These are phyloP conservation scores for Acheta domesticus DNA, from an alignment of 2,888 invertebrate genomes.

Conservation along the genomic window DNA sequence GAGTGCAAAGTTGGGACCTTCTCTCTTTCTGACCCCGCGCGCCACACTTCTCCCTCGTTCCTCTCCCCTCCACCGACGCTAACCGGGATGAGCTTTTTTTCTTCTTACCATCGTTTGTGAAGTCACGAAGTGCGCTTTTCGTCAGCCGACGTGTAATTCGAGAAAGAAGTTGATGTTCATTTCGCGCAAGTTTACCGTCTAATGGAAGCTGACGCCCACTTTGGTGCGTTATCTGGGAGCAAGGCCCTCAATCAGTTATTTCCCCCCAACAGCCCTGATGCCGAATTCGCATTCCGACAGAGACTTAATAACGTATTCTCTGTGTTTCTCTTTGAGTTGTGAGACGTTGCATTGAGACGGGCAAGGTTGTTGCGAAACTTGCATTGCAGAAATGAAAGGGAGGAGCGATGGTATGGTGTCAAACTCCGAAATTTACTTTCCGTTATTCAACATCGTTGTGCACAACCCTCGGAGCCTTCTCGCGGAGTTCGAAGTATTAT, in stretches of 20 bases:
- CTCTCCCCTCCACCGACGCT: too few relatives aligned
- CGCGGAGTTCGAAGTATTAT: neutral
- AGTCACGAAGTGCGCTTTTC: too few relatives aligned
- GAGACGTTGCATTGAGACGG: neutral
- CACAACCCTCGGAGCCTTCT: neutral
- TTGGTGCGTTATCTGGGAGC: neutral
- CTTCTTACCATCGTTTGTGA: too few relatives aligned
- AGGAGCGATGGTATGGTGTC: neutral
- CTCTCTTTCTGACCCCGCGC: too few relatives aligned
- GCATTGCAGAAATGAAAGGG: neutral
- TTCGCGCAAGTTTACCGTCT: neutral
- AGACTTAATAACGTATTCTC: neutral
- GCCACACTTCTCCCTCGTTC: too few relatives aligned
- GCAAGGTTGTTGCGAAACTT: neutral
- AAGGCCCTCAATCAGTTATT: conserved; percentile 18
- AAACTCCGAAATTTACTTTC: conserved; percentile 18
- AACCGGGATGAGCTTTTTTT: too few relatives aligned
- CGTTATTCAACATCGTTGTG: neutral
- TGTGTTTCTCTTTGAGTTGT: neutral
- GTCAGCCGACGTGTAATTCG: too few relatives aligned
- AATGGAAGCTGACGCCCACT: neutral
- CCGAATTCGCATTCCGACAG: neutral
- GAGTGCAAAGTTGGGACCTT: too few relatives aligned
- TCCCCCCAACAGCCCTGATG: neutral
- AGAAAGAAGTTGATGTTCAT: too few relatives aligned